These are phyloP conservation scores for Alosa alosa DNA, from an alignment of 2,113 vertebrate genomes.

Conservation along the genomic window DNA sequence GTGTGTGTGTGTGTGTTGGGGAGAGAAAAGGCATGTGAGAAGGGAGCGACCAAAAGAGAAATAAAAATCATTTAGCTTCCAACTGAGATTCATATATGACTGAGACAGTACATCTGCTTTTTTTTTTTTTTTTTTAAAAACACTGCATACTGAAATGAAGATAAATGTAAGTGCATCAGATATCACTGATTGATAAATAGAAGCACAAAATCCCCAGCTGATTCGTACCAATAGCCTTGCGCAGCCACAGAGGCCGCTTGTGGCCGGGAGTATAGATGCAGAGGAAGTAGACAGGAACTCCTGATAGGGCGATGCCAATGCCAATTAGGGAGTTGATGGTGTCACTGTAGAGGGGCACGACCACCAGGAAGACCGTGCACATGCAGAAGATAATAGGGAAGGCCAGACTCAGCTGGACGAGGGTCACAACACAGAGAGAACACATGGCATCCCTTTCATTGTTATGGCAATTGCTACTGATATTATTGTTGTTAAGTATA, in stretches of 20 bases:
- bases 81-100: not conserved
- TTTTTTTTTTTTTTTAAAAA: no score
- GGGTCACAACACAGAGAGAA: not conserved
- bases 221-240: conserved; percentile 71
- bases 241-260: conserved; percentile 73
- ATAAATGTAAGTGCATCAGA: not conserved
- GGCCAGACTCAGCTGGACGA: conserved; percentile 78
- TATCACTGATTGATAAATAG: not conserved
- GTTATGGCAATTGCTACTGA: no score
- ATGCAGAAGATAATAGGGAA: conserved; percentile 87
- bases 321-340: conserved; percentile 86
- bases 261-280: conserved; percentile 74
- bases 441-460: not conserved
- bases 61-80: not conserved
- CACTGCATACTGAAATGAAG: not conserved
- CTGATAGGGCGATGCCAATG: conserved; percentile 83
- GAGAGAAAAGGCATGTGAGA: not conserved
- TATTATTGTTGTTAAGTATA: no score
- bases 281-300: conserved; percentile 85
- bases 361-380: conserved; percentile 87
- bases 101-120: no score
- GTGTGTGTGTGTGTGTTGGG: not conserved
- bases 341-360: conserved; percentile 87
- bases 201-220: not conserved
- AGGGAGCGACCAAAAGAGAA: not conserved